These are phyloP conservation scores for Nemapogon koenigi DNA, from an alignment of 2,888 invertebrate genomes.

Conservation along the genomic window DNA sequence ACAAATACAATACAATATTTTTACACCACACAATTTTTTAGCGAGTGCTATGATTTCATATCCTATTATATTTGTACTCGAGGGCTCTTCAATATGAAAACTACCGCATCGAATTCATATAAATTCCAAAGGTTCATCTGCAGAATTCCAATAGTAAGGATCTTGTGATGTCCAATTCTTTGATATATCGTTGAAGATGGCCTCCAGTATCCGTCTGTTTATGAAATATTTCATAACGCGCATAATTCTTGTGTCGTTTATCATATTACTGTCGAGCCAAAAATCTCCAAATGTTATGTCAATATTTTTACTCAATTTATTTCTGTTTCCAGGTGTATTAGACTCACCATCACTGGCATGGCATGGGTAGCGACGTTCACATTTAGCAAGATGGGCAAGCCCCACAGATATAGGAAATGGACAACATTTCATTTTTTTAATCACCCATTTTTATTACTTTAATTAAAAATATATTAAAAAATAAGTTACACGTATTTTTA, in stretches of 20 bases:
- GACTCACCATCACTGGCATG: too few relatives aligned
- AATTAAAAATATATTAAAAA: too few relatives aligned
- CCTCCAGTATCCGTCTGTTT: slow-evolving; percentile 37
- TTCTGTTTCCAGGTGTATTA: too few relatives aligned
- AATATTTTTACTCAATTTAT: too few relatives aligned
- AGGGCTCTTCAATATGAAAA: slow-evolving; percentile 25
- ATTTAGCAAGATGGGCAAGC: too few relatives aligned
- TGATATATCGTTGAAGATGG: slow-evolving; percentile 47
- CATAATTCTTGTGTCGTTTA: slow-evolving; percentile 39
- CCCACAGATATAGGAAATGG: too few relatives aligned
- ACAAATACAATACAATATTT: slow-evolving; percentile 35
- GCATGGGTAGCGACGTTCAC: too few relatives aligned
- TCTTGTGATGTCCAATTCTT: slow-evolving; percentile 50
- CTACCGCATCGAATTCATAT: slow-evolving; percentile 32
- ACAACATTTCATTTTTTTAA: too few relatives aligned
- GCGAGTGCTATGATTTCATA: background rate
- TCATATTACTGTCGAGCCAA: too few relatives aligned
- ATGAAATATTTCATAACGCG: slow-evolving; percentile 56
- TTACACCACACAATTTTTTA: background rate
- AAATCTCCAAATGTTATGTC: too few relatives aligned
- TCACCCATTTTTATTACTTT: too few relatives aligned
- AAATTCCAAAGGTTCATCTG: slow-evolving; percentile 45
- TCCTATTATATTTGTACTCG: slow-evolving; percentile 1
- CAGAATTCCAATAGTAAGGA: slow-evolving; percentile 50
- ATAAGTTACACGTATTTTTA: too few relatives aligned